phyloP scores from a whole-genome alignment of 2,888 invertebrate species.

The Diploptera punctata region DNA sequence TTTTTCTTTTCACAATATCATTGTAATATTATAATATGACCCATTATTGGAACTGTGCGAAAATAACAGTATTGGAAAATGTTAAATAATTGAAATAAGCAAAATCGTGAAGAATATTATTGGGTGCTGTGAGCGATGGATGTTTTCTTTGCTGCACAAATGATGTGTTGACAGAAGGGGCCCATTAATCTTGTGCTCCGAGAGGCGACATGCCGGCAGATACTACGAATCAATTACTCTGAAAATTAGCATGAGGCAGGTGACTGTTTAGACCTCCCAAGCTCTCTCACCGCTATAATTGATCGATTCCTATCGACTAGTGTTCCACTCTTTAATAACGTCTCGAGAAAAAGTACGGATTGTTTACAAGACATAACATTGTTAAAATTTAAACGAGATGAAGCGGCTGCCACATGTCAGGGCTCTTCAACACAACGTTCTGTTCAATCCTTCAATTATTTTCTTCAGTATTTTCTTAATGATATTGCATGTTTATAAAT shows the following conservation, averaged over 20 bases:
- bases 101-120: no score
- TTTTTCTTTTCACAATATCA: no score
- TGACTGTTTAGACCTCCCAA: constrained; percentile 2
- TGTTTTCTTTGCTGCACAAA: neutral
- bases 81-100: no score
- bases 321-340: neutral
- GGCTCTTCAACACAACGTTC: neutral
- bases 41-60: no score
- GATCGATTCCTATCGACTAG: constrained; percentile 14
- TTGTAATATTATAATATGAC: no score
- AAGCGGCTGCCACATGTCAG: neutral
- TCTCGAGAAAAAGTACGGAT: neutral
- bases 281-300: neutral
- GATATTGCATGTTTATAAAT: no score
- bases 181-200: neutral
- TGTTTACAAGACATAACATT: neutral
- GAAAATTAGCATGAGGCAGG: neutral
- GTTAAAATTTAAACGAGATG: constrained; percentile 10
- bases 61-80: no score
- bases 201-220: neutral
- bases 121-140: no score
- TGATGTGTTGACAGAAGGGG: neutral
- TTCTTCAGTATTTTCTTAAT: no score
- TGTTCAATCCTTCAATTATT: no score
- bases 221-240: constrained; percentile 2